Evolutionary conservation across 2,888 invertebrate genomes (phyloP).

Genomic region (Morpho helenor): DNA sequence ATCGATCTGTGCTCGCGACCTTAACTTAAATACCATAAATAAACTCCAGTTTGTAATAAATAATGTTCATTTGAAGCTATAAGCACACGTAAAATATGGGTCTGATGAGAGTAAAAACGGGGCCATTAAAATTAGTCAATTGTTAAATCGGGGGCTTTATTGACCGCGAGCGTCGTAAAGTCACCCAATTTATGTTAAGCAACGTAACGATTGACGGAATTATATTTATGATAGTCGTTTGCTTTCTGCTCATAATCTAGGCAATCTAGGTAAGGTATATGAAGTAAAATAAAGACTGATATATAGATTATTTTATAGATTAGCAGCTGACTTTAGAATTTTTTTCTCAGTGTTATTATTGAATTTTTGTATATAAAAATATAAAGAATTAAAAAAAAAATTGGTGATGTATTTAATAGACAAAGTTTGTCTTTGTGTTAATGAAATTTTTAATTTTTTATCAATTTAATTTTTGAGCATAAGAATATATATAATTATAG

Average conservation of each 20-base stretch:
- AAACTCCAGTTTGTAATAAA: conserved; percentile 37
- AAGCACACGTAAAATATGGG: conserved; percentile 50
- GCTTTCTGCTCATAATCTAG: conserved; percentile 21
- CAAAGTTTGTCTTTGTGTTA: too few relatives aligned
- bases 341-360: too few relatives aligned
- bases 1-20: too few relatives aligned
- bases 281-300: conserved; percentile 4
- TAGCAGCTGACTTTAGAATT: too few relatives aligned
- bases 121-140: conserved; percentile 69
- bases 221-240: conserved; percentile 35
- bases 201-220: conserved; percentile 32
- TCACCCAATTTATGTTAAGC: conserved; percentile 57
- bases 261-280: conserved; percentile 8
- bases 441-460: too few relatives aligned
- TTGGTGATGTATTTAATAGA: too few relatives aligned
- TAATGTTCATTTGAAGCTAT: conserved; percentile 58
- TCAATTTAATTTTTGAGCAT: too few relatives aligned
- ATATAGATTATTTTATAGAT: not conserved
- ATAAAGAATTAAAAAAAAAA: too few relatives aligned
- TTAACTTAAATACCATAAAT: too few relatives aligned
- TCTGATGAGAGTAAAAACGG: conserved; percentile 57
- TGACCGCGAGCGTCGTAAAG: conserved; percentile 56
- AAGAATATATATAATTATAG: too few relatives aligned
- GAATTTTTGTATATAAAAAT: too few relatives aligned
- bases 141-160: conserved; percentile 57